Evolutionary conservation across 2,113 vertebrate genomes (phyloP), one percentile per base, ranked within the genome.

Genomic region (Corydoras maculifer): DNA sequence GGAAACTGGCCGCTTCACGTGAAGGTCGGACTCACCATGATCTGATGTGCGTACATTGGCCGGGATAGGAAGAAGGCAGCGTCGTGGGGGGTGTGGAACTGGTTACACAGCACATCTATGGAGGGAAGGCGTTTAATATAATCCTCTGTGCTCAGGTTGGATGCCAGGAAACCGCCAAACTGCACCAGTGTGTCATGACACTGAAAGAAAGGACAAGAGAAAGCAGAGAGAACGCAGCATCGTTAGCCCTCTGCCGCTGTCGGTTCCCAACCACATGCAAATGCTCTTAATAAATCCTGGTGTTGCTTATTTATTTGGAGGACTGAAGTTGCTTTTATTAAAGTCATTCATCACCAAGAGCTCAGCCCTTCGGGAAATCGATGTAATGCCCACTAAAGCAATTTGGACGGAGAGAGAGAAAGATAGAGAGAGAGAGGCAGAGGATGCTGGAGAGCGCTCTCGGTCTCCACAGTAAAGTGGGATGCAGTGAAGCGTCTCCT

Each of bases 41-140:
- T 99, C 83, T 98, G 96, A 79, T 98, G 97, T 57, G 96, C 96
- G 60, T 98, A 98, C 97, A 98, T 99, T 62, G 97, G 97, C 49
- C 97, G 88, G 5, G 96, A 99, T 59, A 99, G 88, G 84, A 98
- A 98, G 87, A 99, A 99, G 1, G 97, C 97, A 64, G 97, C 97
- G 61, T 99, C 97, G 0, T 98, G 97, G 53, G 97, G 96, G 0
- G 95, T 96, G 85, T 99, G 97, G 81, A 97, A 98, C 82, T 96
- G 92, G 73, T 98, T 98, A 80, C 96, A 99, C 48, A 99, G 93
- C 70, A 99, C 86, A 7, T 99, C 97, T 65, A 99, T 94, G 53
- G 96, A 93, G 84, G 97, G 96, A 84, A 99, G 94, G 68, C 94
- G 89, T 80, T 97, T 98, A 85, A 98, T 97, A 84, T 99, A 99